Base-by-base conservation (phyloP, 2,888 invertebrate species). In the Hyposoter dolosus region DNA sequence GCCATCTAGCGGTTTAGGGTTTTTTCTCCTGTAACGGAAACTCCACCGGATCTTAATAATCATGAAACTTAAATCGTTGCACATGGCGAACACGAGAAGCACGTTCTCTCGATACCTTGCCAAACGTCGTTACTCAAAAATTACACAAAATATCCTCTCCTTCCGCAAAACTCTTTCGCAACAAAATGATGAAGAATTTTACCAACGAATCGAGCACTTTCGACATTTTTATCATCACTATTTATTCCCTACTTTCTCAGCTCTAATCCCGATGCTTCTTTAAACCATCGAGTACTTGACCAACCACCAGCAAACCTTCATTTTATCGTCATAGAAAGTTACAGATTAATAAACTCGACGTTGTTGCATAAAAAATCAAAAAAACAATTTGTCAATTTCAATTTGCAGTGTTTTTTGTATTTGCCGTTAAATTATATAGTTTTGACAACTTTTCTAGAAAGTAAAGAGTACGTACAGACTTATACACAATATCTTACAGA, bases 21-120 rank as follows among this genome's bases (percentile, higher is more conserved):
- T 56, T 47, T 63, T 74, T 81, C 65, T 83, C 15, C 80, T 80
- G 60, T 80, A 80, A 84, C 79, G 79, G 79, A 75, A 69, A 74
- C 74, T 72, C 12, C 23, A 80, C 75, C 71, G 74, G 56, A 75
- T 68, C 56, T 40, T 23, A 43, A 45, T 43, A 40, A 19, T 53
- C 23, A 19, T n/a, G n/a, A 60, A 23, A 28, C 17, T 53, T 6
- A 15, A 40, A 19, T 47, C 17, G 35, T n/a, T 35, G 19, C 19
- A 6, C 19, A 3, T 32, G 23, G 28, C 10, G 47, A n/a, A 53
- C 4, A 66, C n/a, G 43, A 10, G 23, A 28, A 60, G 12, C 56
- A 12, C 28, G 2, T 60, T 60, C 19, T 53, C 53, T 53, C 47
- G n/a, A 50, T 50, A 50, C 2, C 47, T 6, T 17, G 17, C 3